These are phyloP conservation scores for Coecobrya sp. DNA, from an alignment of 2,888 invertebrate species.

Conservation along the genomic window DNA sequence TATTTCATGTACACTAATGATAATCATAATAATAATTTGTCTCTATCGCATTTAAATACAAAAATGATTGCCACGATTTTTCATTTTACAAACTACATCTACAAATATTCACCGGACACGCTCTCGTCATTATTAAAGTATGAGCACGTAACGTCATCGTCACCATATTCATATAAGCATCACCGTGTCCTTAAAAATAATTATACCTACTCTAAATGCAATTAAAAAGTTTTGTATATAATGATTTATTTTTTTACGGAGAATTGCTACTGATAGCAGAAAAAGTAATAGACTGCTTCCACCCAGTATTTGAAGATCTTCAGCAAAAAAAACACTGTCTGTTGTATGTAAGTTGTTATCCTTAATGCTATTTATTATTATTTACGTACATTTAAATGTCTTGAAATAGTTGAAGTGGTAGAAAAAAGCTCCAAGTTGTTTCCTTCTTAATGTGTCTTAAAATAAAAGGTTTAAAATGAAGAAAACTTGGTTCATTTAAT, in stretches of 20 bases:
- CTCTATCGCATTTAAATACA: slow-evolving; percentile 71
- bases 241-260: background rate
- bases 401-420: background rate
- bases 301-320: slow-evolving; percentile 31
- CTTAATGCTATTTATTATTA: background rate
- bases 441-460: slow-evolving; percentile 22
- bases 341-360: background rate
- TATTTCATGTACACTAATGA: slow-evolving; percentile 40
- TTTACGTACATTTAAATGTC: slow-evolving; percentile 17
- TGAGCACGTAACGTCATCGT: slow-evolving; percentile 70
- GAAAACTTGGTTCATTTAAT: background rate
- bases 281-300: background rate
- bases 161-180: slow-evolving; percentile 20
- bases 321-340: background rate
- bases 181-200: slow-evolving; percentile 71
- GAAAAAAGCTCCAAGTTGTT: slow-evolving; percentile 59
- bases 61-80: slow-evolving; percentile 79
- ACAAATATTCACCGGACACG: slow-evolving; percentile 79
- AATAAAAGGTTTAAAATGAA: slow-evolving; percentile 27
- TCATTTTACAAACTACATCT: slow-evolving; percentile 40
- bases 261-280: background rate
- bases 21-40: slow-evolving; percentile 51
- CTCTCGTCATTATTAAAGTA: slow-evolving; percentile 72
- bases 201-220: background rate
- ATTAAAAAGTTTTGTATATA: slow-evolving; percentile 31